phyloP scores from a whole-genome alignment of 2,888 invertebrate genomes.

The Oligia fasciuncula region DNA sequence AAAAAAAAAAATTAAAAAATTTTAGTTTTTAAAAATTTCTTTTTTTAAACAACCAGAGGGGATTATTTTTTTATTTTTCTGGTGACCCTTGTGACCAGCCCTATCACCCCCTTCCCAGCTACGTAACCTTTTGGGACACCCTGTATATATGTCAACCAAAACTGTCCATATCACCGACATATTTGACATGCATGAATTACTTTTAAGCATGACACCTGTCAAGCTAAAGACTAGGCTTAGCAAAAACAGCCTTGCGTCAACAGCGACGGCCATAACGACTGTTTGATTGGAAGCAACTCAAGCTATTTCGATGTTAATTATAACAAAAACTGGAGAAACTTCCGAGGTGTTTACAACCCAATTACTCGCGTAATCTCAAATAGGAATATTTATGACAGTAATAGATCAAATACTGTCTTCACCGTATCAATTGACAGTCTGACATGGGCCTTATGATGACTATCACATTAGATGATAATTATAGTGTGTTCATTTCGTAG shows the following conservation, averaged over 20 bases:
- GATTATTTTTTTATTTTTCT: too few species aligned
- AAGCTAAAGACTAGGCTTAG: not conserved
- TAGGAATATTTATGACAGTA: constrained; percentile 3
- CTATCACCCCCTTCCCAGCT: too few species aligned
- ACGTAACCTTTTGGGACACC: too few species aligned
- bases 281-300: constrained; percentile 1
- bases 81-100: too few species aligned
- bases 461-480: constrained; percentile 11
- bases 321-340: constrained; percentile 18
- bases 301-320: constrained; percentile 12
- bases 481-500: not conserved
- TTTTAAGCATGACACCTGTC: not conserved
- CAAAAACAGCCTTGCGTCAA: not conserved
- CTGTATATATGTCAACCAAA: not conserved
- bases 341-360: not conserved
- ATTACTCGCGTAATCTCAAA: constrained; percentile 16
- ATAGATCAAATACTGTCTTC: not conserved
- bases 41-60: too few species aligned
- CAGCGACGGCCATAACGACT: not conserved
- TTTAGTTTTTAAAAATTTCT: too few species aligned
- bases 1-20: too few species aligned
- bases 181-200: not conserved
- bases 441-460: not conserved
- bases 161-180: not conserved
- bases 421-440: not conserved